Evolutionary conservation across 2,113 vertebrate genomes (phyloP).

Genomic region (Cisticola juncidis): DNA sequence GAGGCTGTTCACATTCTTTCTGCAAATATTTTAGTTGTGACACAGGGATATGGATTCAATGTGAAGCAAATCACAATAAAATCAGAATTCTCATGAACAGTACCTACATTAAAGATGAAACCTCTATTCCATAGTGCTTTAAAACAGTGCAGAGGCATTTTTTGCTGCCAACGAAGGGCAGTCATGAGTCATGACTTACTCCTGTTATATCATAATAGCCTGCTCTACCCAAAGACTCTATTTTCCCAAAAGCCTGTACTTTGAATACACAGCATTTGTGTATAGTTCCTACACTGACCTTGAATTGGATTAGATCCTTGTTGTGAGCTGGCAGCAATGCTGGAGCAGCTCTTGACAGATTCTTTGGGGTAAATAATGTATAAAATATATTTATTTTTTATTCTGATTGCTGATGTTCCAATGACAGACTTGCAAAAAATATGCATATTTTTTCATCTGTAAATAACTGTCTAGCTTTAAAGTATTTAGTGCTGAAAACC

Average conservation of each 20-base stretch:
- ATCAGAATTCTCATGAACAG: neutral
- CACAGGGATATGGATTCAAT: neutral
- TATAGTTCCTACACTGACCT: neutral
- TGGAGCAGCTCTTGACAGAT: neutral
- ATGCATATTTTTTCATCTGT: neutral
- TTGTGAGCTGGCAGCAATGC: neutral
- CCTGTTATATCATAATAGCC: neutral
- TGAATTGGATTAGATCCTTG: neutral
- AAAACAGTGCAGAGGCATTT: neutral
- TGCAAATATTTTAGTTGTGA: conserved; percentile 49
- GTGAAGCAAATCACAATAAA: conserved; percentile 26
- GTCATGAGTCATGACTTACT: neutral
- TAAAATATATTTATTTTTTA: neutral
- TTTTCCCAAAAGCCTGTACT: neutral
- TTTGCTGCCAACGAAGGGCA: neutral
- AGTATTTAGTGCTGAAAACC: neutral
- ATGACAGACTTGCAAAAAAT: neutral
- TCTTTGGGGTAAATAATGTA: neutral
- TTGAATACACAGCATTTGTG: neutral
- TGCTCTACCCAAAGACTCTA: neutral
- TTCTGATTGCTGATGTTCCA: neutral
- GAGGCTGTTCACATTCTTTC: conserved; percentile 34
- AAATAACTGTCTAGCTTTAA: neutral
- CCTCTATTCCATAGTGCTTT: neutral
- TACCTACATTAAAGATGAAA: neutral